These are phyloP conservation scores for Archivesica marissinica DNA, from an alignment of 1,140 invertebrate genomes.

Conservation along the genomic window DNA sequence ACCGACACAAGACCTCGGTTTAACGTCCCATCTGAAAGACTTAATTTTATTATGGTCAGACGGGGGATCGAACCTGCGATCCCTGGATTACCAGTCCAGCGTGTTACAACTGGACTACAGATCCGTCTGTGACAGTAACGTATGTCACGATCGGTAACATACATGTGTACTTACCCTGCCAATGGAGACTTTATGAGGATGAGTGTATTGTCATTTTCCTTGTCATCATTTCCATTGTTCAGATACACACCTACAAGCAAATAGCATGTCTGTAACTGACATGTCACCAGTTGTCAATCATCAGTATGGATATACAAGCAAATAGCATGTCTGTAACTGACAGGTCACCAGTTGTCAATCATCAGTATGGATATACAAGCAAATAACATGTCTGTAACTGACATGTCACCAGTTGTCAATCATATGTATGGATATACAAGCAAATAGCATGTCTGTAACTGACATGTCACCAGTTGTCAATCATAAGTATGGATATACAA, in stretches of 20 bases:
- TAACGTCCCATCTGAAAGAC: background rate
- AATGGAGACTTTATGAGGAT: constrained; percentile 26
- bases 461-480: no score
- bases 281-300: background rate
- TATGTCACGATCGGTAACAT: background rate
- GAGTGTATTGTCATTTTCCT: constrained; percentile 22
- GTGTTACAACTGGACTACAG: background rate
- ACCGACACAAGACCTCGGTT: background rate
- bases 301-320: background rate
- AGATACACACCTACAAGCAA: background rate
- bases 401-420: no score
- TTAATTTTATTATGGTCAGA: background rate
- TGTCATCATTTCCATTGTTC: background rate
- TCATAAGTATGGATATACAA: no score
- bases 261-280: background rate
- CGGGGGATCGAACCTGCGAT: no score
- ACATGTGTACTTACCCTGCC: constrained; percentile 11
- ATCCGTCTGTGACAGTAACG: background rate
- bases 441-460: no score
- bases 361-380: background rate
- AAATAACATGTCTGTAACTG: background rate
- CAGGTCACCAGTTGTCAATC: background rate
- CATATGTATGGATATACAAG: no score
- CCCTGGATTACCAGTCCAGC: background rate
- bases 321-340: background rate